Evolutionary conservation across 2,797 vertebrate species (phyloP).

Genomic region (Propithecus deckenii): DNA sequence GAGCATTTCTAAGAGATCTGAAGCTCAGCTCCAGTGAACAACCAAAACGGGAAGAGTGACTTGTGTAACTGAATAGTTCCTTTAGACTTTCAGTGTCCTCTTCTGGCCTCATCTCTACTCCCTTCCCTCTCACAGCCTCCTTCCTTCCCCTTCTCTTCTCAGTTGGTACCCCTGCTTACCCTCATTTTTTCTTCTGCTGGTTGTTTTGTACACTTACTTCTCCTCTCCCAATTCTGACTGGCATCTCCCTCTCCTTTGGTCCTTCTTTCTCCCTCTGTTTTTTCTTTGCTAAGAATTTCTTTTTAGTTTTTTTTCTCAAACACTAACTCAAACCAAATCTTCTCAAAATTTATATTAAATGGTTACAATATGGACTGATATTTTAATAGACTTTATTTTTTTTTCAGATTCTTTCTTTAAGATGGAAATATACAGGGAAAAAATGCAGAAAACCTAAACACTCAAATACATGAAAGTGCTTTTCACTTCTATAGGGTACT

Average conservation of each 20-base stretch:
- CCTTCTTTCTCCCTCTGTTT: background rate
- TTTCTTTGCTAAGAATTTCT: background rate
- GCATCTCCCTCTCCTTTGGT: background rate
- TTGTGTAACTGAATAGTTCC: background rate
- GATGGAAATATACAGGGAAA: background rate
- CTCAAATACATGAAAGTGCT: background rate
- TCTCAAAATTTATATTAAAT: background rate
- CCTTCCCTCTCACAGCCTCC: background rate
- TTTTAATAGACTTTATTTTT: background rate
- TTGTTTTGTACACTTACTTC: background rate
- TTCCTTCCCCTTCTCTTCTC: background rate
- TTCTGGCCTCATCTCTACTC: background rate
- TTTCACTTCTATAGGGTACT: background rate
- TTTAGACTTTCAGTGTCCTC: rapidly evolving
- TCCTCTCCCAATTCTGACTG: background rate
- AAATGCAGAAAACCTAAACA: background rate
- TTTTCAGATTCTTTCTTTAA: background rate
- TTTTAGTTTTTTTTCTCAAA: background rate
- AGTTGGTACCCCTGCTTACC: background rate
- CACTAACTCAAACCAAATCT: background rate
- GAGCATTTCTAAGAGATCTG: background rate
- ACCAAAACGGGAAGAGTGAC: background rate
- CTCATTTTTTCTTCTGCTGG: background rate
- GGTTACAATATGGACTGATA: background rate
- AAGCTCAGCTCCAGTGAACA: background rate